A percentile compares a stretch with the other conserved stretches of the same genome.
phyloP scores from a whole-genome alignment of 2,797 vertebrate genomes.

The Perdix hodgsoniae region DNA sequence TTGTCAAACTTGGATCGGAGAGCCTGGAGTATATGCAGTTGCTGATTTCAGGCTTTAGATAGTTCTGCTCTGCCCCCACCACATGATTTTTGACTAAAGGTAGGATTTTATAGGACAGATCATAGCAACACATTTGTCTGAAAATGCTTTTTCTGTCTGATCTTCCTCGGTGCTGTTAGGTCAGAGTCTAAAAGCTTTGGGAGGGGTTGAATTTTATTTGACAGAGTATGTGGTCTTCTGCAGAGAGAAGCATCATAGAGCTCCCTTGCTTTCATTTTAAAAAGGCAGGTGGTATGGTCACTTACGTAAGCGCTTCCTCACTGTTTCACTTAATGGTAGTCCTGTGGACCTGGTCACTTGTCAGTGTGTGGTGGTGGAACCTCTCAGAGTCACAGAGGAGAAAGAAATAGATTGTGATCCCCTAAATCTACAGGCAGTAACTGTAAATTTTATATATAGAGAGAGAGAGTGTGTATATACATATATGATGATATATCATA shows the following conservation, averaged over 20 bases:
- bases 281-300: not conserved
- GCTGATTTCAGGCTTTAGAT: not conserved
- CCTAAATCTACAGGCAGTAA: not conserved
- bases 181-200: not conserved
- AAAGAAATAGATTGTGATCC: not conserved
- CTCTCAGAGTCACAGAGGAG: not conserved
- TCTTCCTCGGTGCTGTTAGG: not conserved
- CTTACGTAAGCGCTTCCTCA: fast-evolving
- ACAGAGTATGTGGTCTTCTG: not conserved
- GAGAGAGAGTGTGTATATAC: too few species aligned
- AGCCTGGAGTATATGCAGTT: not conserved
- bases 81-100: not conserved
- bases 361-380: not conserved
- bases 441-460: not conserved
- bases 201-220: not conserved
- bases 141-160: not conserved
- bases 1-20: not conserved
- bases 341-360: fast-evolving
- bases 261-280: conserved; percentile 3
- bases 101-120: not conserved
- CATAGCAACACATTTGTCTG: not conserved
- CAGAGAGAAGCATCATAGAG: not conserved
- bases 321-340: not conserved
- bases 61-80: not conserved
- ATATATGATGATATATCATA: too few species aligned